These are phyloP conservation scores for Anorthoa munda DNA, from an alignment of 2,888 invertebrate genomes.

Conservation along the genomic window DNA sequence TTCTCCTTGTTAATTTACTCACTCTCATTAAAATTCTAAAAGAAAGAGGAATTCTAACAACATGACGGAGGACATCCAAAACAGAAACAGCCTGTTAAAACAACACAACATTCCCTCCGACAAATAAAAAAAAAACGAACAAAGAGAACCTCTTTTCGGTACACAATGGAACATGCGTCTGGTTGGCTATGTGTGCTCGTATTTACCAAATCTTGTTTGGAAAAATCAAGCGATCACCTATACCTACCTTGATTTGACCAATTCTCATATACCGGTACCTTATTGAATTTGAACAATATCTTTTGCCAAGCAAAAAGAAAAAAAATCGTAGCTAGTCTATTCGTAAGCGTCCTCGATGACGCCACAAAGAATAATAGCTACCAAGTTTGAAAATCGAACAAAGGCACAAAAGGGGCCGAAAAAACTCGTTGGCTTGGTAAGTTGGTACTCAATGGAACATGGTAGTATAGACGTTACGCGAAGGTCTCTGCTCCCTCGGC, in stretches of 20 bases:
- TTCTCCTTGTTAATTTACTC: not conserved
- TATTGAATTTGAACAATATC: not conserved
- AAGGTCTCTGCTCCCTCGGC: slow-evolving; percentile 87
- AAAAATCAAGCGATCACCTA: slow-evolving; percentile 15
- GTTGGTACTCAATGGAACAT: slow-evolving; percentile 68
- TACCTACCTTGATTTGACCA: slow-evolving; percentile 13
- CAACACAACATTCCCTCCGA: slow-evolving; percentile 64
- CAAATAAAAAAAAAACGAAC: slow-evolving; percentile 59
- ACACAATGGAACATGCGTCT: slow-evolving; percentile 68
- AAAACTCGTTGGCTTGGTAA: slow-evolving; percentile 55
- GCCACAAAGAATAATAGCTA: slow-evolving; percentile 58
- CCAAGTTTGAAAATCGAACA: slow-evolving; percentile 63
- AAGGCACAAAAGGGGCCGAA: slow-evolving; percentile 63
- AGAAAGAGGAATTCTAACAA: slow-evolving; percentile 17
- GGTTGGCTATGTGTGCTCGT: slow-evolving; percentile 52
- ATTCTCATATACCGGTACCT: slow-evolving; percentile 6
- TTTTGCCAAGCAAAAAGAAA: not conserved
- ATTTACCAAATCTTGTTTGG: slow-evolving; percentile 40
- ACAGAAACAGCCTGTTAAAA: slow-evolving; percentile 57
- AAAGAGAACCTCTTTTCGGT: slow-evolving; percentile 67
- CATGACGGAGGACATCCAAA: slow-evolving; percentile 30
- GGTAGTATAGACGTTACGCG: slow-evolving; percentile 72
- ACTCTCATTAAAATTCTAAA: slow-evolving; percentile 16
- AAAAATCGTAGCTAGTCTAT: slow-evolving; percentile 9
- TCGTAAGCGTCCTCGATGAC: slow-evolving; percentile 63